Evolutionary conservation across 2,113 vertebrate species (phyloP).

Genomic region (Prunella himalayana): DNA sequence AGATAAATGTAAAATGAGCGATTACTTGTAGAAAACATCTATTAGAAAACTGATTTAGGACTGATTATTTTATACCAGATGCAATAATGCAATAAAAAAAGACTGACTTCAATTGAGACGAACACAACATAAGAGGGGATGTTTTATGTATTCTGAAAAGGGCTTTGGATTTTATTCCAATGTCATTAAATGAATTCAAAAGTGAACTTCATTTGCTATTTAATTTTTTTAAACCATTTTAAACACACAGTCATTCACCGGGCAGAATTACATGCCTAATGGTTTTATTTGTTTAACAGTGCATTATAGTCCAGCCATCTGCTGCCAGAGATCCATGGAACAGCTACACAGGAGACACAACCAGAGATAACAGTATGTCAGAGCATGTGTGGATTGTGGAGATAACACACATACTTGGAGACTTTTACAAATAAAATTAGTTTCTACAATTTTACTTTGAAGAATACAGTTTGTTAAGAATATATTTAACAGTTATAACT

Average conservation of each 20-base stretch:
- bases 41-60: slow-evolving; percentile 35
- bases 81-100: slow-evolving; percentile 20
- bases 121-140: background rate
- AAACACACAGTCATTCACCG: slow-evolving; percentile 39
- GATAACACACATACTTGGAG: slow-evolving; percentile 25
- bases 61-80: slow-evolving; percentile 35
- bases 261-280: slow-evolving; percentile 40
- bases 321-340: slow-evolving; percentile 35
- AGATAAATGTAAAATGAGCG: background rate
- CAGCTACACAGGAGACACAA: slow-evolving; percentile 13
- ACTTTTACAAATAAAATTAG: background rate
- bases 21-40: slow-evolving; percentile 26
- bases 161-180: background rate
- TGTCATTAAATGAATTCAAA: slow-evolving; percentile 21
- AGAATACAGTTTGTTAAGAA: background rate
- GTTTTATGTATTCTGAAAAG: background rate
- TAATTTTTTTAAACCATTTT: slow-evolving; percentile 34
- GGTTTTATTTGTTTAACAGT: slow-evolving; percentile 62
- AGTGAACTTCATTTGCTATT: slow-evolving; percentile 26
- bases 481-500: background rate
- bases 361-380: slow-evolving; percentile 37
- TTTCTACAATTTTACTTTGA: background rate
- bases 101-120: background rate
- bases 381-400: slow-evolving; percentile 31
- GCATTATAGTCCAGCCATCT: slow-evolving; percentile 58